These are phyloP conservation scores for Hestina assimilis DNA, from an alignment of 1,140 invertebrate species.

Conservation along the genomic window DNA sequence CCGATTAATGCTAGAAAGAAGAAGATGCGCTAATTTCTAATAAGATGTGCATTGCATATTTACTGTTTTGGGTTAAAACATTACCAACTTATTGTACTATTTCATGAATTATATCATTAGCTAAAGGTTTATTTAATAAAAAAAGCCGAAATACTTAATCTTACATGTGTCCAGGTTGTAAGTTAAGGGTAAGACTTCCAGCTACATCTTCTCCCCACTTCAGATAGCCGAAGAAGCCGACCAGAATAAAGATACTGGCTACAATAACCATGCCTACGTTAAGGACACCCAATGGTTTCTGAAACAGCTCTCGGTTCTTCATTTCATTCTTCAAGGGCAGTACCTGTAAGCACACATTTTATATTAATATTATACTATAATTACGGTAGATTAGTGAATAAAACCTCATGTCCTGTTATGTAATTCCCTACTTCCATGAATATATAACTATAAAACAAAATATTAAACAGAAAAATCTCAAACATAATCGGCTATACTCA, in stretches of 20 bases:
- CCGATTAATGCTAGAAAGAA: no score
- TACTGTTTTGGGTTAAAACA: no score
- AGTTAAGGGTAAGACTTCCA: conserved; percentile 87
- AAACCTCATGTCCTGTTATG: no score
- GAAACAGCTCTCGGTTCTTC: conserved; percentile 88
- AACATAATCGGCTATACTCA: conserved; percentile 57
- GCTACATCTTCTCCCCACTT: conserved; percentile 86
- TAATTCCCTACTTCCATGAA: no score
- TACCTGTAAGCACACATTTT: conserved; percentile 79
- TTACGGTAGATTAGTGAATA: no score
- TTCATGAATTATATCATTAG: no score
- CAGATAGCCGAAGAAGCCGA: conserved; percentile 92
- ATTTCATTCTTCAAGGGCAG: conserved; percentile 94
- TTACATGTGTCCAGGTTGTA: conserved; percentile 81
- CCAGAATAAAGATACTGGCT: conserved; percentile 84
- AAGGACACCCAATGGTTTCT: conserved; percentile 87
- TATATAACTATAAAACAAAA: no score
- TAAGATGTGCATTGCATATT: no score
- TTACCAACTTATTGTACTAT: no score
- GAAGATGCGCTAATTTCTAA: no score
- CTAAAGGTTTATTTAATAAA: no score
- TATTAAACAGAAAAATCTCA: background rate
- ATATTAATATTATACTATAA: background rate
- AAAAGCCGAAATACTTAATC: conserved; percentile 30
- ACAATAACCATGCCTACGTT: conserved; percentile 92